Evolutionary conservation across 2,888 invertebrate species (phyloP), one percentile per base, ranked within the genome.

Genomic region (Melanchra persicariae): DNA sequence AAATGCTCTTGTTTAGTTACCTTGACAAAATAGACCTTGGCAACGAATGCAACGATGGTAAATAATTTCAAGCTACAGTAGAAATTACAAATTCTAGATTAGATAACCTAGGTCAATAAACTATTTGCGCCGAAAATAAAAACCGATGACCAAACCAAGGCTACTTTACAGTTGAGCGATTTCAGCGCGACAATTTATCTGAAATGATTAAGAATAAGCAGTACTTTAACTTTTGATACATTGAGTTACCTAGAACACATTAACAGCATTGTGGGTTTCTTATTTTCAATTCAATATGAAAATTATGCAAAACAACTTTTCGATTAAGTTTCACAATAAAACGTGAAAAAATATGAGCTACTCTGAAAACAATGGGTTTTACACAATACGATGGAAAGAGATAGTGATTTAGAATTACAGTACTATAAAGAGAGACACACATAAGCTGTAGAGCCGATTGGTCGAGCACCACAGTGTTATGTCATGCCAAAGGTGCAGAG

Each of bases 401-500:
- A 84, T 47, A 61, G 55, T 54, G 37, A 30, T 73, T 63, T 47
- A 45, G 10, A 63, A 54, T 60, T 30, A 57, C 45, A 60, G 47
- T 37, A 45, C 15, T 12, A 40, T 59, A 45, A 55, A 81, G 57
- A n/a, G 65, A 81, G 77, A 72, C 24, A 51, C 19, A 26, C 37
- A 26, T 54, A 49, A 26, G 54, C 49, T 73, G 63, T 51, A 34
- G 24, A 59, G 67, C 34, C n/a, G 49, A 72, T 58, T 66, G 72
- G 63, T 52, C 62, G 19, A 30, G 3, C 34, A 71, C 66, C 69
- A 57, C 47, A 79, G 51, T 68, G 52, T 81, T 87, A 78, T 74
- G 82, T 77, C 75, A 85, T 64, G 68, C 67, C 51, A 30, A 79
- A 75, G 69, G 77, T 60, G 60, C 73, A 54, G 77, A 61, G 85